Evolutionary conservation across 2,888 invertebrate genomes (phyloP).

Genomic region (Sialis lutaria): DNA sequence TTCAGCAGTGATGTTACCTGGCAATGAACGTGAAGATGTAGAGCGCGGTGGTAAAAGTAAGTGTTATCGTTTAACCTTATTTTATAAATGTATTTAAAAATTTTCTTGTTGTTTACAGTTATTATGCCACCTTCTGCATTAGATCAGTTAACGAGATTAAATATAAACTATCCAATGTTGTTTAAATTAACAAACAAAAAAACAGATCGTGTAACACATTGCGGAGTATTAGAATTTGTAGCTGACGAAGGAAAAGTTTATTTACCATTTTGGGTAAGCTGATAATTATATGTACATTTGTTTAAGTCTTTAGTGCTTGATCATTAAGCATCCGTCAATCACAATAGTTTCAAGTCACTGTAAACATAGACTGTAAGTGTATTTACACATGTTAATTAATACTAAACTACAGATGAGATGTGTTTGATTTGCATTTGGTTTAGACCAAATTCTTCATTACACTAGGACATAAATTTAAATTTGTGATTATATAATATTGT

Average conservation of each 20-base stretch:
- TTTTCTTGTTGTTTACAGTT: conserved; percentile 40
- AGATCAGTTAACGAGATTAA: conserved; percentile 78
- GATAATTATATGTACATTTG: not conserved
- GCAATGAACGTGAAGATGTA: conserved; percentile 84
- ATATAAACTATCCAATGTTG: conserved; percentile 97
- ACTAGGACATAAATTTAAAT: not conserved
- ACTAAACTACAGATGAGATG: not conserved
- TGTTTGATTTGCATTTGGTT: conserved; percentile 4
- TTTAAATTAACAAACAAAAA: conserved; percentile 87
- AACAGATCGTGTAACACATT: conserved; percentile 74
- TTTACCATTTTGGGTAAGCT: conserved; percentile 87
- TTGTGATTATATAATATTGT: not conserved
- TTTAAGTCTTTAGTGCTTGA: not conserved
- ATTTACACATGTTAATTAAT: too few species aligned
- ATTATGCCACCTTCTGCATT: conserved; percentile 96
- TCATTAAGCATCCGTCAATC: too few species aligned
- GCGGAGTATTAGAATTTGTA: conserved; percentile 94
- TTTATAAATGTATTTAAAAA: not conserved
- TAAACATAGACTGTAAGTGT: too few species aligned
- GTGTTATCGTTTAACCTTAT: conserved; percentile 13
- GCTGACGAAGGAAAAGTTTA: conserved; percentile 97
- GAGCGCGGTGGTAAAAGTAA: conserved; percentile 94
- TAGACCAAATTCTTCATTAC: not conserved
- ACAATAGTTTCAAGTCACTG: too few species aligned
- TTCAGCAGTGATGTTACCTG: conserved; percentile 90